Percentiles rank a stretch among this genome's conserved stretches.
phyloP scores from a whole-genome alignment of 1,140 invertebrate genomes.

The Aphis craccivora region DNA sequence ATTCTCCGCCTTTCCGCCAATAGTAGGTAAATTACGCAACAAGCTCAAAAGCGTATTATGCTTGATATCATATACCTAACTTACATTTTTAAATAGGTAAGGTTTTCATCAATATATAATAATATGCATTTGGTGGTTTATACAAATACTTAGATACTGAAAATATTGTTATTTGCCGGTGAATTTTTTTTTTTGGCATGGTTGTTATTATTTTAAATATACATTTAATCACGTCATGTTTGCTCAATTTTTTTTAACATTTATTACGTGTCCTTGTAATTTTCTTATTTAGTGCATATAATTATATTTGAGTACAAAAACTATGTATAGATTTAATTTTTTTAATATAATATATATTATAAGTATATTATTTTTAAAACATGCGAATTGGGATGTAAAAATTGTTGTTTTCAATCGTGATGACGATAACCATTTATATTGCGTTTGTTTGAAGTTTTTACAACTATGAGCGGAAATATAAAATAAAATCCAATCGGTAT shows the following conservation, averaged over 20 bases:
- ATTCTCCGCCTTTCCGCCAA: too few relatives aligned
- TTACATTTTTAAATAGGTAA: neutral
- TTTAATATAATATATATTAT: neutral
- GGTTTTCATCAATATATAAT: neutral
- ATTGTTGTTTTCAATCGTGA: neutral
- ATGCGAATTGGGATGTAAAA: neutral
- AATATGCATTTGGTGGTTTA: neutral
- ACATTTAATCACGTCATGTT: slow-evolving; percentile 33
- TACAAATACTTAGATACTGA: neutral
- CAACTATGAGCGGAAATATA: neutral
- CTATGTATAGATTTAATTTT: slow-evolving; percentile 19
- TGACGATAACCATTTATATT: too few relatives aligned
- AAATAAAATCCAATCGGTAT: neutral
- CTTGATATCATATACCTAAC: neutral
- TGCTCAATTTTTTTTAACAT: neutral
- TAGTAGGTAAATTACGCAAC: neutral
- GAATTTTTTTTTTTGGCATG: slow-evolving; percentile 3
- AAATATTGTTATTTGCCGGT: neutral
- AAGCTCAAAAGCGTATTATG: neutral
- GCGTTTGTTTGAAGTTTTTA: neutral
- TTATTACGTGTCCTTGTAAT: slow-evolving; percentile 1
- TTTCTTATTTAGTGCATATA: neutral
- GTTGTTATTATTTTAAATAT: slow-evolving; percentile 31
- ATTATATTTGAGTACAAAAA: neutral
- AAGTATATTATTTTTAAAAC: neutral